These are phyloP conservation scores for Heliothis subflexa DNA, from an alignment of 1,140 invertebrate species.

Conservation along the genomic window DNA sequence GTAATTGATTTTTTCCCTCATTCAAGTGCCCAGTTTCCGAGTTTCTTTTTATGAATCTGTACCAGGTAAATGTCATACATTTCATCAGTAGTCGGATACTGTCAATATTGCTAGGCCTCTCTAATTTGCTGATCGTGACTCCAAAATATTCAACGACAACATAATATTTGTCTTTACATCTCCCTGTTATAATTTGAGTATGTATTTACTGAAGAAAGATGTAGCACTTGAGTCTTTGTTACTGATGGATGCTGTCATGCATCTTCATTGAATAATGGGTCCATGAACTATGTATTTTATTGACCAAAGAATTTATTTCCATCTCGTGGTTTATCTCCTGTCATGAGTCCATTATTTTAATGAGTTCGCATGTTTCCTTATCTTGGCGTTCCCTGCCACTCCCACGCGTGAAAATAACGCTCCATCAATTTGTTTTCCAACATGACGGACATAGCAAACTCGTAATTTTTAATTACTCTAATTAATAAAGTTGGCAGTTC, in stretches of 20 bases:
- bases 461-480: slow-evolving; percentile 28
- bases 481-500: slow-evolving; percentile 21
- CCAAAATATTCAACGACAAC: not conserved
- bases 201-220: not conserved
- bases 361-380: slow-evolving; percentile 23
- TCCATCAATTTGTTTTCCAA: slow-evolving; percentile 11
- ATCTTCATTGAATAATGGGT: not conserved
- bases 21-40: no score
- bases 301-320: not conserved
- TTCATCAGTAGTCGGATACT: not conserved
- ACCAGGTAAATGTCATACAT: not conserved
- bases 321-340: not conserved
- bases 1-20: no score
- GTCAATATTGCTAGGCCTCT: not conserved
- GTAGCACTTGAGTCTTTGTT: not conserved
- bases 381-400: slow-evolving; percentile 6
- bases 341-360: slow-evolving; percentile 21
- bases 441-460: not conserved
- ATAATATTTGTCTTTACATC: slow-evolving; percentile 7
- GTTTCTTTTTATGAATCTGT: no score
- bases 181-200: not conserved
- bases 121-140: not conserved
- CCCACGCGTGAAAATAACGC: not conserved
- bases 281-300: not conserved
- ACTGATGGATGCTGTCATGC: no score